Evolutionary conservation across 2,888 invertebrate genomes (phyloP).

Genomic region (Volucella inflata): DNA sequence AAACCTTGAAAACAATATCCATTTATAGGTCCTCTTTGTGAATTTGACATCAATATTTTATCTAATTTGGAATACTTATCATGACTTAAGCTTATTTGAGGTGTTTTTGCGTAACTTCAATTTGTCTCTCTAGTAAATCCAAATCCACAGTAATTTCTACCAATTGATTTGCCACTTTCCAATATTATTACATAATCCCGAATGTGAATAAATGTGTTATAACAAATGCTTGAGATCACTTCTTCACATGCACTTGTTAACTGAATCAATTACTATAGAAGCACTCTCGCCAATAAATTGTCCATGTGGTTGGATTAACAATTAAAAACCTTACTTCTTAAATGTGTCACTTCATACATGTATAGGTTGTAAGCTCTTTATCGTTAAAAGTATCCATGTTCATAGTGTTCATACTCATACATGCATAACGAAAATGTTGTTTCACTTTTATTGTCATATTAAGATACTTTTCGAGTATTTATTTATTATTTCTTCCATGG

Average conservation of each 20-base stretch:
- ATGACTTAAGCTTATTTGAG: too few species aligned
- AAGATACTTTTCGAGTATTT: slow-evolving; percentile 3
- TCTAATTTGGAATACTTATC: too few species aligned
- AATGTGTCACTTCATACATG: background rate
- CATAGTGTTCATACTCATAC: too few species aligned
- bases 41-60: too few species aligned
- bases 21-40: too few species aligned
- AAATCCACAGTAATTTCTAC: background rate
- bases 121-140: background rate
- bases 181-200: slow-evolving; percentile 11
- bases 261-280: background rate
- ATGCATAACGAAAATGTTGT: slow-evolving; percentile 9
- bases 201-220: background rate
- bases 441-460: slow-evolving; percentile 11
- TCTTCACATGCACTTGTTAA: background rate
- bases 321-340: background rate
- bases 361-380: too few species aligned
- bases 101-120: background rate
- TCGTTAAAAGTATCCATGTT: too few species aligned
- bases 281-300: background rate
- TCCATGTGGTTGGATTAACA: background rate
- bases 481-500: background rate
- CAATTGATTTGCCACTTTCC: background rate
- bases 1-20: too few species aligned
- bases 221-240: background rate